A percentile compares a stretch with the other conserved stretches of the same genome.
These are phyloP conservation scores for Sakesphorus luctuosus DNA, from an alignment of 2,113 vertebrate species.

Conservation along the genomic window DNA sequence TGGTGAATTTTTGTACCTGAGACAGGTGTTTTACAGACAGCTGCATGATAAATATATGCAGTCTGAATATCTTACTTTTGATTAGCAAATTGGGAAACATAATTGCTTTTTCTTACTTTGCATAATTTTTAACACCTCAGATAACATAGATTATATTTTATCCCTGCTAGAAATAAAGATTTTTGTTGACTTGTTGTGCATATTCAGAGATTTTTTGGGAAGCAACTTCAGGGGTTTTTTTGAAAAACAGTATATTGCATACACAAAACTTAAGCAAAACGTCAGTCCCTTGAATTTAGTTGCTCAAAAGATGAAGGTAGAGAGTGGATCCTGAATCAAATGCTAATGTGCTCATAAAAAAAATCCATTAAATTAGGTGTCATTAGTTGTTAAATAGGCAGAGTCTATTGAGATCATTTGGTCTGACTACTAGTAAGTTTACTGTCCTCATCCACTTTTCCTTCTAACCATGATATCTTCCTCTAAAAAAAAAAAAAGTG, in stretches of 20 bases:
- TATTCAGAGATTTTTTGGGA: background rate
- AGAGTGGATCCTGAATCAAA: background rate
- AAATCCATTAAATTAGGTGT: background rate
- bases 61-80: background rate
- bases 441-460: background rate
- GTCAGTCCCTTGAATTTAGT: background rate
- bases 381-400: background rate
- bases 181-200: background rate
- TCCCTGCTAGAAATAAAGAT: background rate
- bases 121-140: background rate
- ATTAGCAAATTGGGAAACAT: background rate
- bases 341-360: background rate
- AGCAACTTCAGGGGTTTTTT: background rate
- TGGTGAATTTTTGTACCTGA: background rate
- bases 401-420: background rate
- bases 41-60: background rate
- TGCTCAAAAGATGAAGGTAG: background rate
- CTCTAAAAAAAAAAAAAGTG: background rate
- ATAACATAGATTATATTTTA: background rate
- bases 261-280: background rate
- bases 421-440: background rate
- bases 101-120: background rate
- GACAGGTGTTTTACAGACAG: background rate
- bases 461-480: background rate
- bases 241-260: background rate